Percentiles rank a stretch among this genome's conserved stretches.
These are phyloP conservation scores for Gorsachius goisagi DNA, from an alignment of 2,113 vertebrate genomes.

Conservation along the genomic window DNA sequence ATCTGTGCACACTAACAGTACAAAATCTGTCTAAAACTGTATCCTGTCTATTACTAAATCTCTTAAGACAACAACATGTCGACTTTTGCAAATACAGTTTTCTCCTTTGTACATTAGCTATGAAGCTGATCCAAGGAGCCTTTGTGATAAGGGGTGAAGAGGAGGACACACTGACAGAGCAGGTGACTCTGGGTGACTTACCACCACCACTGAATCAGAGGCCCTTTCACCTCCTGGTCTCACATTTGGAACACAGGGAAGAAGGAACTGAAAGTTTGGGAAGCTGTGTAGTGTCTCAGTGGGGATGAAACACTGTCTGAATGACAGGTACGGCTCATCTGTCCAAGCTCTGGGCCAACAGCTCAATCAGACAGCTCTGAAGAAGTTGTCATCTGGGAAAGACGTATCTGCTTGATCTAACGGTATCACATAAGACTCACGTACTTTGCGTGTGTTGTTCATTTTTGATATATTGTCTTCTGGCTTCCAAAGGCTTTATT, in stretches of 20 bases:
- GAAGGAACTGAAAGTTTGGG: background rate
- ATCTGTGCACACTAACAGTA: background rate
- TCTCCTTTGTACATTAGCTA: rapidly evolving
- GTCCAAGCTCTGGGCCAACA: background rate
- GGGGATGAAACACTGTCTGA: background rate
- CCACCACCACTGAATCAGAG: background rate
- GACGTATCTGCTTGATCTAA: background rate
- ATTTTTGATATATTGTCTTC: background rate
- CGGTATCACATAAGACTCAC: background rate
- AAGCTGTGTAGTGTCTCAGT: background rate
- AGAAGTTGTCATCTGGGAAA: background rate
- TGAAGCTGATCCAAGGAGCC: background rate
- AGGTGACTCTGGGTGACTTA: no score
- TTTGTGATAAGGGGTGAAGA: background rate
- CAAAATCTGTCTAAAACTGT: background rate
- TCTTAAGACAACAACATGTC: background rate
- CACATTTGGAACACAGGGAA: background rate
- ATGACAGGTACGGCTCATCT: background rate
- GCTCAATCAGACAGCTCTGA: background rate
- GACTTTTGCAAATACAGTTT: background rate
- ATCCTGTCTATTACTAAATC: background rate
- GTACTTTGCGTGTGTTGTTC: background rate
- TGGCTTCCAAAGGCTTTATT: background rate
- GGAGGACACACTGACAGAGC: rapidly evolving
- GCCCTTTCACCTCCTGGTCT: background rate